Evolutionary conservation across 2,888 invertebrate genomes (phyloP).

Genomic region (Drosophila macrospina): DNA sequence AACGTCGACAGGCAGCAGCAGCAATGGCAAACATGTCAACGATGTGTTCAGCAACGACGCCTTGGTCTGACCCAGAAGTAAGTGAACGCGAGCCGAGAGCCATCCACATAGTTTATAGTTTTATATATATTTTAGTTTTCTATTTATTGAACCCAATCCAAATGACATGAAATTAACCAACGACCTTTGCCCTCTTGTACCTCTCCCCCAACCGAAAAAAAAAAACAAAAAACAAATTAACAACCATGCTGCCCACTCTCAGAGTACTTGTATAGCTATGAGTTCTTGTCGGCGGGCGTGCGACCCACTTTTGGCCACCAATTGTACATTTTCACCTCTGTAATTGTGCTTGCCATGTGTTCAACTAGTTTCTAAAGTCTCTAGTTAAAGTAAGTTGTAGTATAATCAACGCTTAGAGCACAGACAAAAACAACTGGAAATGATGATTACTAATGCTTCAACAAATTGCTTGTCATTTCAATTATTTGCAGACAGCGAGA

Average conservation of each 20-base stretch:
- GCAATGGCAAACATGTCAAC: constrained; percentile 83
- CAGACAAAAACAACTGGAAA: neutral
- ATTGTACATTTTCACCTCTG: constrained; percentile 64
- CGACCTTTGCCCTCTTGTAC: constrained; percentile 44
- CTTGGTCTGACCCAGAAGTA: constrained; percentile 85
- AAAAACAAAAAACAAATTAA: constrained; percentile 1
- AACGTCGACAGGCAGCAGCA: constrained; percentile 49
- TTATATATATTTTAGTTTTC: neutral
- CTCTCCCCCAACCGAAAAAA: constrained; percentile 15
- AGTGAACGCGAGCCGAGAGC: constrained; percentile 60
- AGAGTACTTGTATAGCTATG: constrained; percentile 73
- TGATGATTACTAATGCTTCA: constrained; percentile 22
- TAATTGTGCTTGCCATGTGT: constrained; percentile 67
- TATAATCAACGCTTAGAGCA: neutral
- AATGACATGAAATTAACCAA: constrained; percentile 38
- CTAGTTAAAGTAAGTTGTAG: constrained; percentile 68
- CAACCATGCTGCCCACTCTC: constrained; percentile 43
- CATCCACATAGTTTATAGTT: constrained; percentile 5
- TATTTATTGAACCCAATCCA: constrained; percentile 6
- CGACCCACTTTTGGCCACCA: constrained; percentile 62
- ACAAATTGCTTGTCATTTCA: neutral
- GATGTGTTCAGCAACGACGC: constrained; percentile 85
- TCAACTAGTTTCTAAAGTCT: constrained; percentile 68
- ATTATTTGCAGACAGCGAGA: constrained; percentile 42
- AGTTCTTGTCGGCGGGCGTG: constrained; percentile 71